Conservation (phyloP, 2,797 vertebrate species). For the Sebastes paucispinis region DNA sequence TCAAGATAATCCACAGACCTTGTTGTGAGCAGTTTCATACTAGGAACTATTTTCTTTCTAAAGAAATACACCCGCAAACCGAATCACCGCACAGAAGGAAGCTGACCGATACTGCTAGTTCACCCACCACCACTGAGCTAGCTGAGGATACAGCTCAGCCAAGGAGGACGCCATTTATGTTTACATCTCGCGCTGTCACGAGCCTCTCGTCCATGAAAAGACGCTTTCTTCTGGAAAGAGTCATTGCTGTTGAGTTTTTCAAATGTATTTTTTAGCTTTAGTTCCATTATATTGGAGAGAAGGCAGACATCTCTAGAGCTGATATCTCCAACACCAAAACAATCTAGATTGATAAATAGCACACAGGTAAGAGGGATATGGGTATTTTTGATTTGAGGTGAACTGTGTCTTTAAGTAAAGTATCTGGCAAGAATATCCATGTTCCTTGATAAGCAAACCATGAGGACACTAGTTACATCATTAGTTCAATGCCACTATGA, state of each 20-base stretch:
- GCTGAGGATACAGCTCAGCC: not conserved
- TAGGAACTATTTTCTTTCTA: not conserved
- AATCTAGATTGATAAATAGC: not conserved
- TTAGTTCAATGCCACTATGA: not conserved
- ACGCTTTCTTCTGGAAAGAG: too few relatives aligned
- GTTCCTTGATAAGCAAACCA: not conserved
- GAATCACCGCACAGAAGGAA: too few relatives aligned
- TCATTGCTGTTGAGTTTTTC: not conserved
- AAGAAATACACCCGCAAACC: not conserved
- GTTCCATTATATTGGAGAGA: too few relatives aligned
- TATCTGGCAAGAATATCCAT: not conserved
- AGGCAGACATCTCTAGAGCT: rapidly evolving
- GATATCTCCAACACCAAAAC: not conserved
- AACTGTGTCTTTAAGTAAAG: not conserved
- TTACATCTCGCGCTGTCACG: too few relatives aligned
- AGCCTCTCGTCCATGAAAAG: too few relatives aligned
- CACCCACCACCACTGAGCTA: not conserved
- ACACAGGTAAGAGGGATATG: not conserved
- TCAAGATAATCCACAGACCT: too few relatives aligned
- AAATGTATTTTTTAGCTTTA: not conserved
- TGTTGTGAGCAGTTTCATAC: not conserved
- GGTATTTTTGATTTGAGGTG: not conserved
- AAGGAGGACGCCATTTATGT: too few relatives aligned
- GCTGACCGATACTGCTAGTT: not conserved
- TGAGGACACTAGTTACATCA: not conserved